phyloP scores from a whole-genome alignment of 2,113 vertebrate genomes.

The Genyomyrus donnyi region DNA sequence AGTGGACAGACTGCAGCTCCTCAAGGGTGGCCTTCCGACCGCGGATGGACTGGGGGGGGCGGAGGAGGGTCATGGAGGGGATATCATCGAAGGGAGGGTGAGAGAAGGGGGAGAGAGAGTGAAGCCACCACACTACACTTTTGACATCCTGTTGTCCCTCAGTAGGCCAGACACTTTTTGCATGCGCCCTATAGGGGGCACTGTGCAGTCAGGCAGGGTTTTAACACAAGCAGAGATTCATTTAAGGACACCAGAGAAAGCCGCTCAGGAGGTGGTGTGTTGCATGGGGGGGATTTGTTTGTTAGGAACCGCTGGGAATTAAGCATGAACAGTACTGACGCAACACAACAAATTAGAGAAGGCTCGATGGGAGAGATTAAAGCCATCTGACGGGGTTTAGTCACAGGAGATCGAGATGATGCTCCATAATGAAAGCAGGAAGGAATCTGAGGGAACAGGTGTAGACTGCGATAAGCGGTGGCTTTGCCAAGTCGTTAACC shows the following conservation, averaged over 20 bases:
- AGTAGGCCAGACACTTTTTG: neutral
- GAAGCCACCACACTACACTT: neutral
- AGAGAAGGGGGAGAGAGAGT: neutral
- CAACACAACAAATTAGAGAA: slow-evolving; percentile 21
- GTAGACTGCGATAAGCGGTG: slow-evolving; percentile 15
- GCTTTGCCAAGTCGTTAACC: neutral
- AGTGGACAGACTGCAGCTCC: slow-evolving; percentile 90
- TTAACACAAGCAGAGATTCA: neutral
- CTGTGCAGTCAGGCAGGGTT: neutral
- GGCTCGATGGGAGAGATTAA: slow-evolving; percentile 28
- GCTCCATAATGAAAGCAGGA: slow-evolving; percentile 10
- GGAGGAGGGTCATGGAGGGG: neutral
- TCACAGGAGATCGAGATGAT: neutral
- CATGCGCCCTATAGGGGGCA: neutral
- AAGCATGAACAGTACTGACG: slow-evolving; percentile 11
- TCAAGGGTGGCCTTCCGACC: slow-evolving; percentile 92
- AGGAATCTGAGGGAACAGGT: slow-evolving; percentile 33
- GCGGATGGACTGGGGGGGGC: slow-evolving; percentile 71
- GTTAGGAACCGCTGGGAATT: slow-evolving; percentile 30
- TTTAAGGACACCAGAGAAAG: neutral
- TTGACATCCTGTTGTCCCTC: neutral
- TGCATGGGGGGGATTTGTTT: slow-evolving; percentile 24
- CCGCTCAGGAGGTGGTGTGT: neutral
- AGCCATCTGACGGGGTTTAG: slow-evolving; percentile 22
- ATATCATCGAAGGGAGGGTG: neutral